Conservation (phyloP, 2,797 vertebrate genomes). For the Rhinophrynus dorsalis region DNA sequence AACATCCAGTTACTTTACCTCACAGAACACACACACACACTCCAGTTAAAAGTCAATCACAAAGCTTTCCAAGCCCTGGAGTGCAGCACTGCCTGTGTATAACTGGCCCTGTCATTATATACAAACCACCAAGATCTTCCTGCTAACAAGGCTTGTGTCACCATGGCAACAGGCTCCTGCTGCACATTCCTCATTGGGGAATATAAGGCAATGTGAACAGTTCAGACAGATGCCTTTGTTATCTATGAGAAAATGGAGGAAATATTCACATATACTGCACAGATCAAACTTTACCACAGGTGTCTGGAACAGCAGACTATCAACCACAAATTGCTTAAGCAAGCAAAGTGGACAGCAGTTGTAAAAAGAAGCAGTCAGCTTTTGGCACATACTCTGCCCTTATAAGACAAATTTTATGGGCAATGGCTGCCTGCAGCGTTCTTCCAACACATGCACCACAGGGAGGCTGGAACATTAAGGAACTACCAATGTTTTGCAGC, state of each 20-base stretch:
- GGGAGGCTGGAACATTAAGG: slow-evolving; percentile 14
- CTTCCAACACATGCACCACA: not conserved
- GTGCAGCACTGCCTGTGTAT: slow-evolving; percentile 11
- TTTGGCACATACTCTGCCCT: not conserved
- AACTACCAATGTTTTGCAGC: slow-evolving; percentile 16
- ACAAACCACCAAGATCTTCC: slow-evolving; percentile 5
- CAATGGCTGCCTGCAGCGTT: slow-evolving; percentile 7
- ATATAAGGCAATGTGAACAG: slow-evolving; percentile 51
- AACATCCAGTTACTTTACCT: too few relatives aligned
- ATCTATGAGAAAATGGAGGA: not conserved
- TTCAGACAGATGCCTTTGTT: slow-evolving; percentile 3
- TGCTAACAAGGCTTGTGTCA: slow-evolving; percentile 45
- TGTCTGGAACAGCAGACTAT: not conserved
- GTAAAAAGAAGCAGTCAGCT: not conserved
- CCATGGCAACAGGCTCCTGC: slow-evolving; percentile 64
- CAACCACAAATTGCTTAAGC: slow-evolving; percentile 5
- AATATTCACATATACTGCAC: too few relatives aligned
- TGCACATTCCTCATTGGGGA: slow-evolving; percentile 51
- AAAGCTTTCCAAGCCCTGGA: slow-evolving; percentile 3
- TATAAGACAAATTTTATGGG: not conserved
- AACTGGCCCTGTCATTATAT: slow-evolving; percentile 7
- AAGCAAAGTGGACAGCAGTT: not conserved
- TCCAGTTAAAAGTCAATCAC: not conserved
- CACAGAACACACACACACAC: slow-evolving; percentile 1
- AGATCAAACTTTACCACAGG: too few relatives aligned